These are phyloP conservation scores for Psephotus haematonotus DNA, from an alignment of 2,113 vertebrate genomes.

Conservation along the genomic window DNA sequence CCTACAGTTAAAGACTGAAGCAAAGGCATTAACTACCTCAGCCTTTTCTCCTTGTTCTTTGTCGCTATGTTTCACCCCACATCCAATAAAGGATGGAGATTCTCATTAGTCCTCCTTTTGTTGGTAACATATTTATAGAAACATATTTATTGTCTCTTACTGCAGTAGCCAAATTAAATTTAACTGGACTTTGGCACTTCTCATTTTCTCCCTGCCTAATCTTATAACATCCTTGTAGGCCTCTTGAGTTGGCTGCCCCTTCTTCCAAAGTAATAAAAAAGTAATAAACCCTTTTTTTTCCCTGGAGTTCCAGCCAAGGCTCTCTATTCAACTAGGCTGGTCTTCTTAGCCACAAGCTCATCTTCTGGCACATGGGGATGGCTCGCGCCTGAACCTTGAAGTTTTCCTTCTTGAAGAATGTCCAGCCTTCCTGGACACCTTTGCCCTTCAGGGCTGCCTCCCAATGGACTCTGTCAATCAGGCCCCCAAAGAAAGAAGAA, in stretches of 20 bases:
- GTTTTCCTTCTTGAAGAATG: not conserved
- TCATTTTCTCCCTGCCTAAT: not conserved
- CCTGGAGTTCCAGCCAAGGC: not conserved
- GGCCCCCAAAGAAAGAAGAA: not conserved
- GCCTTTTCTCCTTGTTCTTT: not conserved
- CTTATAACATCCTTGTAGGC: not conserved
- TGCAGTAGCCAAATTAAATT: not conserved
- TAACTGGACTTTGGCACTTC: not conserved
- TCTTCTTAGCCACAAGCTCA: rapidly evolving
- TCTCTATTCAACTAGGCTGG: not conserved
- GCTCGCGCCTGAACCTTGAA: not conserved
- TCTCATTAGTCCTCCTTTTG: not conserved
- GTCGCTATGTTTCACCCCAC: rapidly evolving
- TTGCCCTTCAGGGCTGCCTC: not conserved
- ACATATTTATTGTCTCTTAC: not conserved
- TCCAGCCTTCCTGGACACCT: not conserved
- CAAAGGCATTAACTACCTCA: not conserved
- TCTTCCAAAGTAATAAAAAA: not conserved
- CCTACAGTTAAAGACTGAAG: too few species aligned
- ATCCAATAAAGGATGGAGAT: not conserved
- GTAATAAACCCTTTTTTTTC: not conserved
- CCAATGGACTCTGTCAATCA: not conserved
- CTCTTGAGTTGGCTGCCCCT: not conserved
- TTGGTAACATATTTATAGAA: not conserved
- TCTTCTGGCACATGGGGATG: rapidly evolving